Conservation (phyloP, 2,113 vertebrate species). For the Chunga burmeisteri region DNA sequence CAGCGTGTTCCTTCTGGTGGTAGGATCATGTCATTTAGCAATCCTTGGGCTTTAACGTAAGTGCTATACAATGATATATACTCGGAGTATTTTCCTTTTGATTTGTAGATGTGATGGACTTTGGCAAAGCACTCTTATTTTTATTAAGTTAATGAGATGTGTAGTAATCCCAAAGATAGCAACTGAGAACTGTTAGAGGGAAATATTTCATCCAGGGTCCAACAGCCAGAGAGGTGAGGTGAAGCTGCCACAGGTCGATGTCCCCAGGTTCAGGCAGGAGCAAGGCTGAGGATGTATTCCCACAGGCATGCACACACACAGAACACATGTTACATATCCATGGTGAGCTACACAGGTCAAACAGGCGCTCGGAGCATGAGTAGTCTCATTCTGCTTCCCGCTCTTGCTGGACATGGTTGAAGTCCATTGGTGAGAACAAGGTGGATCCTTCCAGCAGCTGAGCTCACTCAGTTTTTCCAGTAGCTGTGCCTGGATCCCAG, state of each 20-base stretch:
- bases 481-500: neutral
- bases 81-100: constrained; percentile 26
- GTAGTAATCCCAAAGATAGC: neutral
- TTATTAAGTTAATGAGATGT: constrained; percentile 17
- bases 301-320: fast-evolving
- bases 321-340: fast-evolving
- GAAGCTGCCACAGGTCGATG: neutral
- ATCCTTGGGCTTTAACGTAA: neutral
- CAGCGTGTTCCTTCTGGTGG: neutral
- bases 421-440: neutral
- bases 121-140: constrained; percentile 18
- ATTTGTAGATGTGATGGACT: constrained; percentile 6
- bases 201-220: neutral
- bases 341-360: neutral
- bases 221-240: neutral
- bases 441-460: neutral
- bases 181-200: neutral
- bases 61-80: constrained; percentile 3
- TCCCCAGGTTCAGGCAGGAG: neutral
- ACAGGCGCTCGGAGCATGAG: neutral
- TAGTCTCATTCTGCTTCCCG: neutral
- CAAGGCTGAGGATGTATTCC: neutral
- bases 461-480: neutral
- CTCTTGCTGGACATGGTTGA: neutral
- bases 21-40: neutral